Conservation (phyloP, 2,113 vertebrate species). For the Cyrtonyx montezumae region DNA sequence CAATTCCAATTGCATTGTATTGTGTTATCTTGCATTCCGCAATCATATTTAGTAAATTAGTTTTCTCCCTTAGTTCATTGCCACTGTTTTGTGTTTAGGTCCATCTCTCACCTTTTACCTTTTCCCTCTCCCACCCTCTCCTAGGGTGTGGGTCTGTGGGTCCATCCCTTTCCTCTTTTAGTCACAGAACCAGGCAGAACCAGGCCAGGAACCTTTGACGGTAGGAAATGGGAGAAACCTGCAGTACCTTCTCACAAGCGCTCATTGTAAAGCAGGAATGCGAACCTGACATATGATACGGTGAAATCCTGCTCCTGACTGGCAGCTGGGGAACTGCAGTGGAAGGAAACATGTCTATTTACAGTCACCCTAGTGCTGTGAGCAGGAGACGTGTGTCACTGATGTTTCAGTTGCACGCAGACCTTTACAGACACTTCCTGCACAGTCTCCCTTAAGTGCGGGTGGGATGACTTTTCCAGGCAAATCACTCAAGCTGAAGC, state of each 20-base stretch:
- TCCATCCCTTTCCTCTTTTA: no score
- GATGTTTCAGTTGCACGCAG: rapidly evolving
- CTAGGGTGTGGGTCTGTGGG: no score
- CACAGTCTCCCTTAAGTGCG: rapidly evolving
- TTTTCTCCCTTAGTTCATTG: no score
- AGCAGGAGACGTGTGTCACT: not conserved
- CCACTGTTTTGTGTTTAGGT: no score
- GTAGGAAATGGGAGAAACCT: not conserved
- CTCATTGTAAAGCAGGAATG: not conserved
- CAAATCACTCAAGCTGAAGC: not conserved
- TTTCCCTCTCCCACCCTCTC: no score
- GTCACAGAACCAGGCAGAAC: no score
- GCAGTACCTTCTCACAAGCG: not conserved
- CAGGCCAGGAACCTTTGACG: no score
- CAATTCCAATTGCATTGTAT: no score
- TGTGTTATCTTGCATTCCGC: no score
- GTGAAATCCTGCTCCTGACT: not conserved
- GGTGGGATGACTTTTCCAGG: not conserved
- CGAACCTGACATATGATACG: rapidly evolving
- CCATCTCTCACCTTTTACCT: no score
- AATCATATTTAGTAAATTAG: no score
- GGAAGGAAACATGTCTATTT: not conserved
- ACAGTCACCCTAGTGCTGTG: not conserved
- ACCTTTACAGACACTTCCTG: rapidly evolving
- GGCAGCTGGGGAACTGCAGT: not conserved